Conservation (phyloP, 2,113 vertebrate genomes). For the Cheirogaleus medius region DNA sequence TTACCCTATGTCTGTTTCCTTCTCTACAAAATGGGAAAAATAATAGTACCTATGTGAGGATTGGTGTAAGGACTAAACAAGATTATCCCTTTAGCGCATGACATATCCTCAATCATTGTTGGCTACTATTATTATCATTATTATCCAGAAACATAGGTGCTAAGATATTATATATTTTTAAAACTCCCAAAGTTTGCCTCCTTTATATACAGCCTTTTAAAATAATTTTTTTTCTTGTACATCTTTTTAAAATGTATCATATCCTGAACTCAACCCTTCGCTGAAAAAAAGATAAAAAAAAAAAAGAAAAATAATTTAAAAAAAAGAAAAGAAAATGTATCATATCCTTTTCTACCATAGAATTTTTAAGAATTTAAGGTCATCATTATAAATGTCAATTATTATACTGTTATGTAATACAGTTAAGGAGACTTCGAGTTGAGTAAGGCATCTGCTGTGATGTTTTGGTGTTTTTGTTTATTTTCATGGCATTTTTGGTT, state of each 20-base stretch:
- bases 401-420: not conserved
- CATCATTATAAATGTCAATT: not conserved
- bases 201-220: not conserved
- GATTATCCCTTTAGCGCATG: not conserved
- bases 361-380: not conserved
- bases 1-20: slow-evolving; percentile 13
- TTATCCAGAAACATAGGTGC: not conserved
- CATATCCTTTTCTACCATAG: not conserved
- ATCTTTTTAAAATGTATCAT: slow-evolving; percentile 3
- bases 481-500: slow-evolving; percentile 15
- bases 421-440: not conserved
- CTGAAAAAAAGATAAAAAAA: too few relatives aligned
- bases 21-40: not conserved
- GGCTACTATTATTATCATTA: not conserved
- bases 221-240: not conserved
- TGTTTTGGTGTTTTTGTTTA: not conserved
- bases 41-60: not conserved
- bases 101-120: not conserved
- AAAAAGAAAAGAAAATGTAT: too few relatives aligned
- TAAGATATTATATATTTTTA: not conserved
- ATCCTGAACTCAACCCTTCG: too few relatives aligned
- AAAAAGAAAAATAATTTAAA: too few relatives aligned
- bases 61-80: not conserved
- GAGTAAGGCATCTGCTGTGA: not conserved
- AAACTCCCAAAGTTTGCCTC: not conserved